Percentiles rank a stretch among this genome's conserved stretches.
These are phyloP conservation scores for Solenopsis invicta DNA, from an alignment of 1,140 invertebrate species.

Conservation along the genomic window DNA sequence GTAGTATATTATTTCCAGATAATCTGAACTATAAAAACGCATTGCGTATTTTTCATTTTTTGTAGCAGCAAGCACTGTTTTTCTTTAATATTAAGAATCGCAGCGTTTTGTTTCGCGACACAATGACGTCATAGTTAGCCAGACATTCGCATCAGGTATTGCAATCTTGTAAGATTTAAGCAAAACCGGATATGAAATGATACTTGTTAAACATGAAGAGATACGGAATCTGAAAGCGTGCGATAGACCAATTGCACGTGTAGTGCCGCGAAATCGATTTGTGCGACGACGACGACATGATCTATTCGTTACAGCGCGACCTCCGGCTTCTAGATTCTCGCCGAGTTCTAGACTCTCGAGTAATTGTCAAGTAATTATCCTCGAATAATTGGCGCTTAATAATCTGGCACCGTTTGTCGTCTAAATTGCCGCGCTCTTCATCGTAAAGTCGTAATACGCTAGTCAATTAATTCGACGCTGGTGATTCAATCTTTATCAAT, in stretches of 20 bases:
- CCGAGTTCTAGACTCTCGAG: constrained; percentile 70
- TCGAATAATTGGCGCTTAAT: constrained; percentile 61
- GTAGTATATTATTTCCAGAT: background rate
- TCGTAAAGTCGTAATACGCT: constrained; percentile 28
- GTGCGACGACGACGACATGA: constrained; percentile 79
- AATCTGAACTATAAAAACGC: background rate
- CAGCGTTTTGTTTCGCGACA: background rate
- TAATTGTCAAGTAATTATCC: constrained; percentile 75
- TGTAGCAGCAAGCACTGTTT: background rate
- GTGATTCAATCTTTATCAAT: background rate
- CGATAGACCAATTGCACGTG: constrained; percentile 82
- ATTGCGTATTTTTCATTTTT: background rate
- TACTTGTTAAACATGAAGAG: constrained; percentile 77
- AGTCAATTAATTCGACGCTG: constrained; percentile 37
- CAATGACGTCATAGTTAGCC: background rate
- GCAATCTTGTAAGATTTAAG: background rate
- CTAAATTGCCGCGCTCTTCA: constrained; percentile 41
- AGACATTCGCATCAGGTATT: background rate
- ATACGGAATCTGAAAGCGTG: constrained; percentile 83
- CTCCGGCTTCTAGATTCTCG: constrained; percentile 78
- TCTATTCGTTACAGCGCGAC: constrained; percentile 80
- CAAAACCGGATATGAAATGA: background rate
- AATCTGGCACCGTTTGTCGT: constrained; percentile 57
- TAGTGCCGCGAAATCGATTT: constrained; percentile 80
- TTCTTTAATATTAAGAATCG: background rate